Evolutionary conservation across 2,888 invertebrate genomes (phyloP).

Genomic region (Diaphora mendica): DNA sequence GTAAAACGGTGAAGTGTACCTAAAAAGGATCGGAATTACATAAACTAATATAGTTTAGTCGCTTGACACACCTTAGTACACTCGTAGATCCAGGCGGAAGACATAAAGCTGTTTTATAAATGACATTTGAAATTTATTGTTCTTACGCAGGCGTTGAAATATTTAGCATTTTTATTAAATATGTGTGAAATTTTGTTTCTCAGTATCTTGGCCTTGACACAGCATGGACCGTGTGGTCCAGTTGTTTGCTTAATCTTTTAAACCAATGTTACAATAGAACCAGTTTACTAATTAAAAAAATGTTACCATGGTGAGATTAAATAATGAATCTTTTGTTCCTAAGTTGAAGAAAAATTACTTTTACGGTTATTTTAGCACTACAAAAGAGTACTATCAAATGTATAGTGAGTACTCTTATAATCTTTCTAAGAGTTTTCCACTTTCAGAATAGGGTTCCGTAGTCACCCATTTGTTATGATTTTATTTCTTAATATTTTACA

Average conservation of each 20-base stretch:
- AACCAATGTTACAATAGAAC: constrained; percentile 4
- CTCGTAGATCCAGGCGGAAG: constrained; percentile 23
- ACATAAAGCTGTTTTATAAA: constrained; percentile 12
- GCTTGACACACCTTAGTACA: constrained; percentile 5
- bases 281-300: constrained; percentile 8
- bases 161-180: constrained; percentile 19
- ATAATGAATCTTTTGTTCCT: neutral
- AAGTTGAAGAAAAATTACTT: neutral
- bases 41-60: constrained; percentile 8
- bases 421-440: neutral
- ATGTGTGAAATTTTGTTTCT: constrained; percentile 18
- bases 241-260: constrained; percentile 15
- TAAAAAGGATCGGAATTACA: neutral
- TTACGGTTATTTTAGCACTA: neutral
- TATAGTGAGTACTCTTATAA: neutral
- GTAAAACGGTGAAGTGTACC: too few relatives aligned
- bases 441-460: neutral
- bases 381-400: neutral
- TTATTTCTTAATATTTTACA: too few relatives aligned
- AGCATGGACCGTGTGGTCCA: constrained; percentile 9
- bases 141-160: constrained; percentile 19
- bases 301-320: neutral
- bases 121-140: constrained; percentile 19
- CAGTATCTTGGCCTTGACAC: constrained; percentile 14
- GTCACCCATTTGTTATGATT: too few relatives aligned